phyloP scores from a whole-genome alignment of 2,888 invertebrate species.

The Eristalis pertinax region DNA sequence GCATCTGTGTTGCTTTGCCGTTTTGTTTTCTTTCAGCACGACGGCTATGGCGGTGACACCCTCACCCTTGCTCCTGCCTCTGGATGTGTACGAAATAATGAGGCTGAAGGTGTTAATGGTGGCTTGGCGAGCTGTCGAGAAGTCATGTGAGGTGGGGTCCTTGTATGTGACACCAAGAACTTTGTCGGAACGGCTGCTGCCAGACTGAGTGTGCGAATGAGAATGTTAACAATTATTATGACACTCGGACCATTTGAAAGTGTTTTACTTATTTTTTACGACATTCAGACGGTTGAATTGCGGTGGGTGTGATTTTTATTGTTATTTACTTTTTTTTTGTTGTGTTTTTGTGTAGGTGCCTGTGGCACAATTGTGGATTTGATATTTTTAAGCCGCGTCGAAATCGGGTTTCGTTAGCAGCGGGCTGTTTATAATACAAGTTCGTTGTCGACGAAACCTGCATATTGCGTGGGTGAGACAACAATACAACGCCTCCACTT shows the following conservation, averaged over 20 bases:
- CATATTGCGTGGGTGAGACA: slow-evolving; percentile 87
- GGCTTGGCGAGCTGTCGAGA: not conserved
- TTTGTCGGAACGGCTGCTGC: slow-evolving; percentile 43
- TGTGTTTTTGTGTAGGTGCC: not conserved
- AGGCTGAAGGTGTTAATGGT: slow-evolving; percentile 35
- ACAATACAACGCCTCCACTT: slow-evolving; percentile 52
- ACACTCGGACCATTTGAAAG: slow-evolving; percentile 41
- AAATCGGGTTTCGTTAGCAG: slow-evolving; percentile 93
- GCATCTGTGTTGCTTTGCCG: slow-evolving; percentile 57
- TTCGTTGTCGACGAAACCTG: slow-evolving; percentile 99
- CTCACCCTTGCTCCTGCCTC: not conserved
- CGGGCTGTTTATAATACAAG: slow-evolving; percentile 88
- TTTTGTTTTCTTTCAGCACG: slow-evolving; percentile 53
- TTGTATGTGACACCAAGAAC: slow-evolving; percentile 67
- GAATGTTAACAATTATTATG: slow-evolving; percentile 70
- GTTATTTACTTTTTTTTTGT: slow-evolving; percentile 24
- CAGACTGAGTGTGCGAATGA: slow-evolving; percentile 40
- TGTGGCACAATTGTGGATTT: not conserved
- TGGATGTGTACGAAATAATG: slow-evolving; percentile 44
- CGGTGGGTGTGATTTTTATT: slow-evolving; percentile 10
- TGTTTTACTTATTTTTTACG: slow-evolving; percentile 13
- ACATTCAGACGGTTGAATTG: slow-evolving; percentile 10
- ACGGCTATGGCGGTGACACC: not conserved
- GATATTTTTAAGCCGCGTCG: slow-evolving; percentile 83
- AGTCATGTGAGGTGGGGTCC: slow-evolving; percentile 47